Conservation (phyloP, 2,113 vertebrate genomes). For the human (Homo sapiens) region DNA sequence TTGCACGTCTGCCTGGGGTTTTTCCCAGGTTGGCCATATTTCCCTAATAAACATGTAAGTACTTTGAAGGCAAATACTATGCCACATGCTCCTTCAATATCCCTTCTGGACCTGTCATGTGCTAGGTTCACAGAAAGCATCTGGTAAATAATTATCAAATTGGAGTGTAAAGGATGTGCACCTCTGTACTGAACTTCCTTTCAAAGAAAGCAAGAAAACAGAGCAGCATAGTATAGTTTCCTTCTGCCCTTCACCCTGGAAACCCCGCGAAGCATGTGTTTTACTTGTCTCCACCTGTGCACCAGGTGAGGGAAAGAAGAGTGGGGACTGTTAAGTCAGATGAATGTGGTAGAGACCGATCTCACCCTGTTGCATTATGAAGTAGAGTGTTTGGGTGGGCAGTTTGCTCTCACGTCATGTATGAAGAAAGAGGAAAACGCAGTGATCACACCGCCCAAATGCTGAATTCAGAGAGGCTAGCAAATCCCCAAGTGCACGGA, state of each 20-base stretch:
- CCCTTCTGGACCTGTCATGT: not conserved
- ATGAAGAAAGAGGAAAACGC: not conserved
- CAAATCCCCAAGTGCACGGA: not conserved
- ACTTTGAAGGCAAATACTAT: not conserved
- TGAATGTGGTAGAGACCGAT: not conserved
- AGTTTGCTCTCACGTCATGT: not conserved
- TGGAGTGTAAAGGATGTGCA: not conserved
- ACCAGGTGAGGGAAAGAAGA: constrained; percentile 12
- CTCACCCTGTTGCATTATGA: not conserved
- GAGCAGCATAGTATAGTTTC: not conserved
- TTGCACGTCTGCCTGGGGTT: not conserved
- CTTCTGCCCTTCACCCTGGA: not conserved
- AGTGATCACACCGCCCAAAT: not conserved
- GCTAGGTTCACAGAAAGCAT: not conserved
- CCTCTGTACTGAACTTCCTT: not conserved
- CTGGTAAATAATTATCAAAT: not conserved
- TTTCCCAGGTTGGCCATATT: not conserved
- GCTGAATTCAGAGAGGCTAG: not conserved
- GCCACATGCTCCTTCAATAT: not conserved
- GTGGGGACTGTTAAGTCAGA: not conserved
- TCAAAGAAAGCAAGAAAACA: not conserved
- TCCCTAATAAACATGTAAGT: not conserved
- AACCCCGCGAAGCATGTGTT: not conserved
- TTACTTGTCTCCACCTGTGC: not conserved
- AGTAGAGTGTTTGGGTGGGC: not conserved